phyloP scores from a whole-genome alignment of 2,113 vertebrate species.

The Tyrannus savana region DNA sequence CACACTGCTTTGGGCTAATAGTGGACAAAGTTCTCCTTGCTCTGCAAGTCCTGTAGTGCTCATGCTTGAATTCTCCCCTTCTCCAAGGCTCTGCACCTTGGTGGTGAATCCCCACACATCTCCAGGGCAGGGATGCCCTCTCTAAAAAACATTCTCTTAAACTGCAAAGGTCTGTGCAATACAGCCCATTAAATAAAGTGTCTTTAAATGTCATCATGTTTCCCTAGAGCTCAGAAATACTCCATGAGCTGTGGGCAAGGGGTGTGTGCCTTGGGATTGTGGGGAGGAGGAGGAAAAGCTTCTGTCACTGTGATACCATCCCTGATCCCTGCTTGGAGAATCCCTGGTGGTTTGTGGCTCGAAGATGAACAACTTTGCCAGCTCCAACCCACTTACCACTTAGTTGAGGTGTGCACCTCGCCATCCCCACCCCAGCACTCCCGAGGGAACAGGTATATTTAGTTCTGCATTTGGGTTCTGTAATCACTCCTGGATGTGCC shows the following conservation, averaged over 20 bases:
- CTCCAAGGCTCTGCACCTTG: rapidly evolving
- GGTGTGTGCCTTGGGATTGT: not conserved
- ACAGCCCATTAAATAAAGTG: not conserved
- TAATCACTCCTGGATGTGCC: not conserved
- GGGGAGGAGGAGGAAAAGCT: not conserved
- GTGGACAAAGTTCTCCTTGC: not conserved
- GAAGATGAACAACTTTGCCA: not conserved
- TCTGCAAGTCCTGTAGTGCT: not conserved
- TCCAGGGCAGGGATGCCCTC: not conserved
- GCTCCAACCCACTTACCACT: not conserved
- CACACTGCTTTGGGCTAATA: not conserved
- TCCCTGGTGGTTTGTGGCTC: not conserved
- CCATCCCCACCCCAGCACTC: not conserved
- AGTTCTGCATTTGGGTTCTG: not conserved
- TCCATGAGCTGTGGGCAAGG: not conserved
- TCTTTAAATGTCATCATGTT: not conserved
- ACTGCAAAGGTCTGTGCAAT: not conserved
- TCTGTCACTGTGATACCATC: not conserved
- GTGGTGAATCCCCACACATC: not conserved
- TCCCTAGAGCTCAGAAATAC: not conserved
- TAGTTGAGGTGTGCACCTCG: not conserved
- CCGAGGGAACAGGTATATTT: not conserved
- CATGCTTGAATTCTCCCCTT: not conserved
- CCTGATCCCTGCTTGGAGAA: not conserved
- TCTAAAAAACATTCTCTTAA: not conserved